Conservation (phyloP, 53 echinoderm and acorn worm genomes). For the Paracentrotus lividus region DNA sequence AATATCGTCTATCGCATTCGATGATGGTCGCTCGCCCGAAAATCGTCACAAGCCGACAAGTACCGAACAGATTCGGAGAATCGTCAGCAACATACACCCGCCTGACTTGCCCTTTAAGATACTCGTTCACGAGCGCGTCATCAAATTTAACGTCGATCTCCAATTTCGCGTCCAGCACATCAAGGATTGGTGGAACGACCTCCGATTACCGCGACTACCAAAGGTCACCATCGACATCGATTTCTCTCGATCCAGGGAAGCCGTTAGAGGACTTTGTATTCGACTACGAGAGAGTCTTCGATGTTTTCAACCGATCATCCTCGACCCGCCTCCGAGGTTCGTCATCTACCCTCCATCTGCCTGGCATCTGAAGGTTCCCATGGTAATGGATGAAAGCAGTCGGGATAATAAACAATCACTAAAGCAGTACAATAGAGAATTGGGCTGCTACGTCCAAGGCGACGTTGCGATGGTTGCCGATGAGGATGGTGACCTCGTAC, state of each 20-base stretch:
- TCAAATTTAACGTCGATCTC: conserved; percentile 16
- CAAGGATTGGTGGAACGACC: neutral
- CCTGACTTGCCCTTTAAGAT: neutral
- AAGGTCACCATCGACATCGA: conserved; percentile 19
- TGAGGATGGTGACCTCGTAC: neutral
- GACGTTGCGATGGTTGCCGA: neutral
- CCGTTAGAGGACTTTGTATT: neutral
- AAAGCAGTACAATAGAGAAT: neutral
- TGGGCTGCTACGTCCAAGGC: neutral
- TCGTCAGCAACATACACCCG: neutral
- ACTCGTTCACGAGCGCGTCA: conserved; percentile 39
- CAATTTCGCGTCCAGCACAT: conserved; percentile 45
- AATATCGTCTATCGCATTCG: neutral
- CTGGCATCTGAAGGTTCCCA: neutral
- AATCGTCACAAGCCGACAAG: neutral
- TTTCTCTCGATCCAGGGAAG: neutral
- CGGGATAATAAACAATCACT: neutral
- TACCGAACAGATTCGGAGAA: neutral
- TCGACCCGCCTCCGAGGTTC: neutral
- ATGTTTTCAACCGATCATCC: neutral
- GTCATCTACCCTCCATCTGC: neutral
- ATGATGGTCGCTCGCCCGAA: neutral
- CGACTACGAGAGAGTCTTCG: neutral
- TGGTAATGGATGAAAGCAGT: neutral
- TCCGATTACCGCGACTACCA: conserved; percentile 30